Evolutionary conservation across 2,113 vertebrate species (phyloP).

Genomic region (Nannospalax galili): DNA sequence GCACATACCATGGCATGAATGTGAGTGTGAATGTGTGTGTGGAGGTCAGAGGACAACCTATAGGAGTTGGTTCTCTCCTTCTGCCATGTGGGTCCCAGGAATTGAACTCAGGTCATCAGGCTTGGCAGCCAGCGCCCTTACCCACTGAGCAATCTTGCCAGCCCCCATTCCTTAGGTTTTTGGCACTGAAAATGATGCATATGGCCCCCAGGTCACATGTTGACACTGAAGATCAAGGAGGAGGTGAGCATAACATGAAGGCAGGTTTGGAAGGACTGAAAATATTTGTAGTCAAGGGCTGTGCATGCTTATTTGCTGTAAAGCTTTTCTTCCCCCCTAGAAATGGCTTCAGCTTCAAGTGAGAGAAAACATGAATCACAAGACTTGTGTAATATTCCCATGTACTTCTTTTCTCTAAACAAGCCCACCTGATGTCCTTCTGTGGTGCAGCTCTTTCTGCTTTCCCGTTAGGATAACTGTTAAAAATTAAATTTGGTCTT

Average conservation of each 20-base stretch:
- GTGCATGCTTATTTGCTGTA: no score
- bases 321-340: background rate
- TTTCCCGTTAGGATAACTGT: background rate
- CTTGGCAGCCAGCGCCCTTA: no score
- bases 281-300: background rate
- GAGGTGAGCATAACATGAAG: no score
- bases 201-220: no score
- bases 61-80: background rate
- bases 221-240: background rate
- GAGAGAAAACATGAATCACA: background rate
- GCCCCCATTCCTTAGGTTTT: background rate
- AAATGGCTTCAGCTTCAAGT: background rate
- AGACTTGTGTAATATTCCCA: background rate
- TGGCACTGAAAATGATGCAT: background rate
- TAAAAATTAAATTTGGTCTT: background rate
- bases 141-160: background rate
- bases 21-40: background rate
- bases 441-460: background rate
- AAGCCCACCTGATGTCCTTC: background rate
- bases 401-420: background rate
- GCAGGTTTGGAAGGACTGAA: no score
- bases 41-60: background rate
- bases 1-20: no score
- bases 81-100: background rate
- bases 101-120: no score